phyloP scores from a whole-genome alignment of 2,888 invertebrate genomes.

The Griposia aprilina region DNA sequence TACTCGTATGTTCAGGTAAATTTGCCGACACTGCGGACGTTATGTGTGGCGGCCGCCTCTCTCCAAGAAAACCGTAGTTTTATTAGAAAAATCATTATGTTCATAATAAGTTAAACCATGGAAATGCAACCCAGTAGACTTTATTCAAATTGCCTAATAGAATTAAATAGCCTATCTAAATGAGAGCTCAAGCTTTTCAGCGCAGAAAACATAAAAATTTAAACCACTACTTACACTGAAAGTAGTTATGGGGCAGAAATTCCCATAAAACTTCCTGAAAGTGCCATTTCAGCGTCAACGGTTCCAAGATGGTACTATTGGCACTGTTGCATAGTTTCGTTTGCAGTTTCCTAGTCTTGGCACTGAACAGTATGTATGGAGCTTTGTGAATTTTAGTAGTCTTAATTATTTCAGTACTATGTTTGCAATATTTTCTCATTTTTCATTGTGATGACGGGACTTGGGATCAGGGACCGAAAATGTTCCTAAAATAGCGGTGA shows the following conservation, averaged over 20 bases:
- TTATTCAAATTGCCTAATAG: slow-evolving; percentile 4
- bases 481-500: no score
- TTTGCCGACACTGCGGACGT: no score
- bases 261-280: slow-evolving; percentile 40
- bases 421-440: background rate
- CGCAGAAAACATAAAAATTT: slow-evolving; percentile 28
- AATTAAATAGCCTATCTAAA: background rate
- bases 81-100: no score
- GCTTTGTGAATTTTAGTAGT: background rate
- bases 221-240: background rate
- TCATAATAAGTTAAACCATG: background rate
- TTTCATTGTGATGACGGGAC: background rate
- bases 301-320: slow-evolving; percentile 46
- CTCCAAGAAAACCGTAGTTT: no score
- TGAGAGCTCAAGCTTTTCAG: background rate
- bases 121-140: background rate
- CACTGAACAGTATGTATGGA: slow-evolving; percentile 15
- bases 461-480: no score
- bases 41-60: no score
- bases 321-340: slow-evolving; percentile 10
- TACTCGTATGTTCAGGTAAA: no score
- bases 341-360: slow-evolving; percentile 41
- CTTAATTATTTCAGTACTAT: background rate
- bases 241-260: slow-evolving; percentile 18
- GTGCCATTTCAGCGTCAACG: slow-evolving; percentile 49